phyloP scores from a whole-genome alignment of 2,888 invertebrate genomes.

The Polylopha cassiicola region DNA sequence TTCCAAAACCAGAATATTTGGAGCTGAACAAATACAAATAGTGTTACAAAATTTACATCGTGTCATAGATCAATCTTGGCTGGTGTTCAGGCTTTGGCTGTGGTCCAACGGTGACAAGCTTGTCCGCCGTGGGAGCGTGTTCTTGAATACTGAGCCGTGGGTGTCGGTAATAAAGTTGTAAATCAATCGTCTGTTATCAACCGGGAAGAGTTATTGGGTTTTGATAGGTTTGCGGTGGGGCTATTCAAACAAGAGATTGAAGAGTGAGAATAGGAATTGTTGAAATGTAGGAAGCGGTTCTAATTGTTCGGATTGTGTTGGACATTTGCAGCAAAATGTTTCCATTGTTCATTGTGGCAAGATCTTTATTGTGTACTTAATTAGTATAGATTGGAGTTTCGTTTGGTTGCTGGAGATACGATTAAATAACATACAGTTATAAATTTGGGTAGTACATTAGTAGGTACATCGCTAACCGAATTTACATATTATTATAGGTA shows the following conservation, averaged over 20 bases:
- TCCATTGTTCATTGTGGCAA: too few relatives aligned
- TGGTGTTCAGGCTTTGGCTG: slow-evolving; percentile 37
- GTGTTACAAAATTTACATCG: neutral
- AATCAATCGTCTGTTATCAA: slow-evolving; percentile 30
- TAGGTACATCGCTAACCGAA: too few relatives aligned
- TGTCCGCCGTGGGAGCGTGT: slow-evolving; percentile 30
- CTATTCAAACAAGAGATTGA: slow-evolving; percentile 29
- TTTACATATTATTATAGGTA: too few relatives aligned
- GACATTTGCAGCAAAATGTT: too few relatives aligned
- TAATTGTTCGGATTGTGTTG: too few relatives aligned
- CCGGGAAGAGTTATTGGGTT: slow-evolving; percentile 37
- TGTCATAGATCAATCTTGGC: slow-evolving; percentile 27
- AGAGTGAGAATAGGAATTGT: slow-evolving; percentile 12
- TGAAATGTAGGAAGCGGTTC: neutral
- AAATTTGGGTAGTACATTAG: too few relatives aligned
- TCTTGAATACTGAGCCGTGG: slow-evolving; percentile 33
- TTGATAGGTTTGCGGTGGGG: slow-evolving; percentile 39
- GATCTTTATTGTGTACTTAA: too few relatives aligned
- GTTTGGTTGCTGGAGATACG: too few relatives aligned
- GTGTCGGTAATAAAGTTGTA: slow-evolving; percentile 36
- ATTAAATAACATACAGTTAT: too few relatives aligned
- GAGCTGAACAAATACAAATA: neutral
- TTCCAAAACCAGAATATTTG: neutral
- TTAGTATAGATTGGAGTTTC: too few relatives aligned
- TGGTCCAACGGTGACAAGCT: slow-evolving; percentile 35